These are phyloP conservation scores for Caenorhabditis angaria DNA, from an alignment of 2,888 invertebrate species.

Conservation along the genomic window DNA sequence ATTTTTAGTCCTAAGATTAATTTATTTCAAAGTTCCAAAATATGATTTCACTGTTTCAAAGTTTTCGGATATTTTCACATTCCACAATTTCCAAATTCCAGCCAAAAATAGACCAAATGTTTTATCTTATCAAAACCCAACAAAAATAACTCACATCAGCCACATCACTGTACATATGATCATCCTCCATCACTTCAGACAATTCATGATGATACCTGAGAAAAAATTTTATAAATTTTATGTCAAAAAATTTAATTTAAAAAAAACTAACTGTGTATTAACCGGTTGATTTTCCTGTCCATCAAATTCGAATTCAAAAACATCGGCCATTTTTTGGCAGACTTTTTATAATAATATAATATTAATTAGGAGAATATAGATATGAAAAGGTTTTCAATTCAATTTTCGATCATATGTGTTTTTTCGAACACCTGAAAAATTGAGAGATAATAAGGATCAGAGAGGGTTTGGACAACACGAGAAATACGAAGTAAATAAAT, in stretches of 20 bases:
- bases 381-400: neutral
- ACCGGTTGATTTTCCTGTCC: conserved; percentile 48
- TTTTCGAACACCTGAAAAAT: neutral
- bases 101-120: no score
- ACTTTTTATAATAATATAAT: neutral
- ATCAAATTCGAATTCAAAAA: conserved; percentile 74
- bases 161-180: conserved; percentile 87
- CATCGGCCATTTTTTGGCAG: conserved; percentile 73
- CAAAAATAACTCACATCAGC: conserved; percentile 79
- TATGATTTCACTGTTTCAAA: no score
- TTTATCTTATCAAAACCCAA: no score
- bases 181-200: conserved; percentile 77
- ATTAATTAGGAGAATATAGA: neutral
- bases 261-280: neutral
- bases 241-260: neutral
- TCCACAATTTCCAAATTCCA: no score
- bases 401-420: neutral
- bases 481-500: neutral
- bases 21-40: no score
- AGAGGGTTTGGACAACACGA: neutral
- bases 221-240: neutral
- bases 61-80: no score
- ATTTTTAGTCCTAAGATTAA: no score
- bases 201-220: conserved; percentile 1
- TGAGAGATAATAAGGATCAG: neutral